Base-by-base conservation (phyloP, 2,888 invertebrate genomes). In the Parasteatoda lunata region DNA sequence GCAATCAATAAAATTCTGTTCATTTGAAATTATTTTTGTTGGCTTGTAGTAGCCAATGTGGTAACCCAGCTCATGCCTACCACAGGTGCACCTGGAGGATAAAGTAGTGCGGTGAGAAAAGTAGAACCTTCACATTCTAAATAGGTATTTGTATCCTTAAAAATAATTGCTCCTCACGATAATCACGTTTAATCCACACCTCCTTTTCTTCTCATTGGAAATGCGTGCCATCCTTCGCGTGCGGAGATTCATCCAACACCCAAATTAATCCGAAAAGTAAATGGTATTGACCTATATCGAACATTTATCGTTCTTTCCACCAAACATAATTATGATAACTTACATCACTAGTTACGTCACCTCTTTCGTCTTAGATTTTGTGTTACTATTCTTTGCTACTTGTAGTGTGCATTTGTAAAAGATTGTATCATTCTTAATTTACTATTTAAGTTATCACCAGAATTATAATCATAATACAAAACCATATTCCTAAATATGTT, bases 121-220 rank as follows among this genome's bases (percentile, higher is more conserved):
- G 8, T 73, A 9, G 78, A 68, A 30, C 77, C 49, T 48, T 70
- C 49, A 69, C 65, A 15, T 65, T 52, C 54, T 78, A 30, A 84
- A 84, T 78, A 54, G 48, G 73, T 45, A 72, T 13, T 84, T 84
- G 78, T 59, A 68, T 59, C 51, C 71, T 30, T 65, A 65, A 59
- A 68, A 66, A 73, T 78, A 84, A 77, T 84, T 84, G 65, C 72
- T 13, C 30, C n/a, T 54, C 77, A 73, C 49, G 68, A 68, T 8
- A 65, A 52, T 52, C 64, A 49, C 77, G 65, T 47, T 13, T 45
- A 11, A 48, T 75, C 71, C 79, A 79, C 79, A 72, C 79, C 79
- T 71, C 49, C 75, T 75, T 47, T 11, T 4, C 15, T 45, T 15
- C 52, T 59, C 73, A 75, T 64, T 64, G 59, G 48, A 47, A 47